Conservation (phyloP, 2,888 invertebrate genomes). For the Deilephila elpenor region DNA sequence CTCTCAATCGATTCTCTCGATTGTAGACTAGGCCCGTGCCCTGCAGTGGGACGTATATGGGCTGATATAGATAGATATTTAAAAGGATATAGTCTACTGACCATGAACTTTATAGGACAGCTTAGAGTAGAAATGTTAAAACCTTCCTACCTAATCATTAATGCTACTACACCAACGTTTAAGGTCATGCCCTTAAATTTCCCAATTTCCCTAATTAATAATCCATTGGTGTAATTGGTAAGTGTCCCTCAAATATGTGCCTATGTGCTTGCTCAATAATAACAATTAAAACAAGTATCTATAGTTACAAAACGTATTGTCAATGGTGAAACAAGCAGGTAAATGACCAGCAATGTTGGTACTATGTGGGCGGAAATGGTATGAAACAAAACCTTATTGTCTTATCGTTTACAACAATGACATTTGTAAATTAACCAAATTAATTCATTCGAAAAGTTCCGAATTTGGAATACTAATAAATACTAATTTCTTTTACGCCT, state of each 20-base stretch:
- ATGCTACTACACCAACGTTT: background rate
- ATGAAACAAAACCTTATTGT: background rate
- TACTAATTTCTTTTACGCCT: no score
- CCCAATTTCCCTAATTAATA: slow-evolving; percentile 15
- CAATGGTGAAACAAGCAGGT: slow-evolving; percentile 8
- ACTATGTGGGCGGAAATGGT: background rate
- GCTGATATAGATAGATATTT: no score
- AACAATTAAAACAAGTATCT: background rate
- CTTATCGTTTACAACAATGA: background rate
- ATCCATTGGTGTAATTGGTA: background rate
- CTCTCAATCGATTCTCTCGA: no score
- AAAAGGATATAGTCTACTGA: background rate
- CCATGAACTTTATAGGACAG: background rate
- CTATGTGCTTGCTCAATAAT: background rate
- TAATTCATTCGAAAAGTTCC: no score
- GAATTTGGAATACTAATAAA: no score
- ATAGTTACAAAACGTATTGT: slow-evolving; percentile 2
- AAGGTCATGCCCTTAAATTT: slow-evolving; percentile 17
- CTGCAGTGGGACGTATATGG: no score
- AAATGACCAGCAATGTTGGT: background rate
- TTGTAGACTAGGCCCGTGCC: no score
- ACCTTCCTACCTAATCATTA: slow-evolving; percentile 1
- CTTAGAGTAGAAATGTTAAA: background rate
- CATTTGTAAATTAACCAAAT: no score
- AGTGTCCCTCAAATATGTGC: background rate